A percentile compares a stretch with the other conserved stretches of the same genome.
phyloP scores from a whole-genome alignment of 1,140 invertebrate species.

The Drosophila repleta region DNA sequence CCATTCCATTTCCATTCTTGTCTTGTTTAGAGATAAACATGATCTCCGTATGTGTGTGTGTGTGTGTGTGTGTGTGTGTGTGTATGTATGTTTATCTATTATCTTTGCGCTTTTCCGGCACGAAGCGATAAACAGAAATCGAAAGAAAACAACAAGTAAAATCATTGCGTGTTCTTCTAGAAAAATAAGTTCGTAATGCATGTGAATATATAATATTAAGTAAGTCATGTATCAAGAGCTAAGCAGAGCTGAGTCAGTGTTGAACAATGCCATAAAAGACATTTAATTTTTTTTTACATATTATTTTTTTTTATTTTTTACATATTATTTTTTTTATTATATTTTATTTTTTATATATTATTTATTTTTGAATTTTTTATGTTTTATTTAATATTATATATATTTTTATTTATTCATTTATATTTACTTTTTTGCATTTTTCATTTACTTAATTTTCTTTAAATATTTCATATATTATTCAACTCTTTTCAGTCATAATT shows the following conservation, averaged over 20 bases:
- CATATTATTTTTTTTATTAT: too few relatives aligned
- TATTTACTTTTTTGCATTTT: too few relatives aligned
- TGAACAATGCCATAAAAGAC: neutral
- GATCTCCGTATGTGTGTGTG: slow-evolving; percentile 15
- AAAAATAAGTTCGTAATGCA: neutral
- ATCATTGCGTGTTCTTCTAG: neutral
- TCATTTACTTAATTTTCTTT: neutral
- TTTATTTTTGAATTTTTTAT: too few relatives aligned
- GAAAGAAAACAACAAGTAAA: slow-evolving; percentile 6
- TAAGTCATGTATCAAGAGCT: slow-evolving; percentile 1
- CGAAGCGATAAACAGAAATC: slow-evolving; percentile 63
- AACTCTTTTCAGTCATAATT: too few relatives aligned
- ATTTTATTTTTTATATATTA: too few relatives aligned
- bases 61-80: slow-evolving; percentile 14
- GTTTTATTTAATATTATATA: neutral
- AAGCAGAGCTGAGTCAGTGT: neutral
- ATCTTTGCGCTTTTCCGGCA: slow-evolving; percentile 73
- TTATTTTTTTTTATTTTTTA: too few relatives aligned
- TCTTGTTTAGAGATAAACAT: slow-evolving; percentile 36
- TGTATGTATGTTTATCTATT: slow-evolving; percentile 38
- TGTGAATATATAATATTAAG: neutral
- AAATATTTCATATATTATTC: neutral
- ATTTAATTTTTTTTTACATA: too few relatives aligned
- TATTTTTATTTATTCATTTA: neutral
- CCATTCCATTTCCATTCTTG: slow-evolving; percentile 42